phyloP scores from a whole-genome alignment of 2,888 invertebrate genomes.

The Lottia gigantea region DNA sequence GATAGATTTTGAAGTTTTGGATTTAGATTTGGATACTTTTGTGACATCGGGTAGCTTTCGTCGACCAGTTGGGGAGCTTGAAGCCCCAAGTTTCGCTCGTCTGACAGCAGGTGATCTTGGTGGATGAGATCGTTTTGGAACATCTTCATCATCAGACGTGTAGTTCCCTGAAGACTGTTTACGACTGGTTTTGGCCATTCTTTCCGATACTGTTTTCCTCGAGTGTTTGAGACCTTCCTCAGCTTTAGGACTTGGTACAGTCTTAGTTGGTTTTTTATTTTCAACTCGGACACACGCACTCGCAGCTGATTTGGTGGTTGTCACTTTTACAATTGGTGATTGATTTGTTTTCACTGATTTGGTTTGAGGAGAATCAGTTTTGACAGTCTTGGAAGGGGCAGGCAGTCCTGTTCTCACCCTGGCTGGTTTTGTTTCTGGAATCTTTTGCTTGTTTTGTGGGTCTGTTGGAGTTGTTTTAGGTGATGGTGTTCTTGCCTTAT shows the following conservation, averaged over 20 bases:
- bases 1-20: not conserved
- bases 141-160: not conserved
- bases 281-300: not conserved
- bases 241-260: not conserved
- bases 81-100: not conserved
- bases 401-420: not conserved
- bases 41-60: not conserved
- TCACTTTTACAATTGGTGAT: not conserved
- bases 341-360: not conserved
- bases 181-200: not conserved
- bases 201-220: not conserved
- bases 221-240: not conserved
- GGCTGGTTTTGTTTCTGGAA: not conserved
- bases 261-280: not conserved
- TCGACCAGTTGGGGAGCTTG: not conserved
- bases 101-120: not conserved
- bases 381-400: not conserved
- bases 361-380: not conserved
- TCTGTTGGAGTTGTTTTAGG: not conserved
- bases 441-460: conserved; percentile 7
- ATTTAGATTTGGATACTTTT: not conserved
- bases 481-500: not conserved
- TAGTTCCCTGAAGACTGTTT: not conserved
- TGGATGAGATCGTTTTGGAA: not conserved
- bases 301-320: not conserved